Evolutionary conservation across 2,797 vertebrate species (phyloP).

Genomic region (Rhadinocentrus ornatus): DNA sequence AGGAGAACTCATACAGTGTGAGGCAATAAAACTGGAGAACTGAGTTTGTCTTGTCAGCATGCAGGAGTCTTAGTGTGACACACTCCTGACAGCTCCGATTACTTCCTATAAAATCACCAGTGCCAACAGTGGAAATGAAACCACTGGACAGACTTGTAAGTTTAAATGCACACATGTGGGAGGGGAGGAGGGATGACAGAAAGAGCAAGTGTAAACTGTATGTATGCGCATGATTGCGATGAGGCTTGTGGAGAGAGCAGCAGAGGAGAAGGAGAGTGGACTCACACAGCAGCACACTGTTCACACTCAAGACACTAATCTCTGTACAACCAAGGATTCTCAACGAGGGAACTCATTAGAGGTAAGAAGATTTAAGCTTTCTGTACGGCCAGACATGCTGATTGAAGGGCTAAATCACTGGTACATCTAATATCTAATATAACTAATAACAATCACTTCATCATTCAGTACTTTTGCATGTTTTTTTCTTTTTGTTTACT

Average conservation of each 20-base stretch:
- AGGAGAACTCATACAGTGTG: background rate
- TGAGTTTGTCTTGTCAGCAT: background rate
- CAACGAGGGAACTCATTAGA: constrained; percentile 13
- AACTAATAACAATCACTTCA: background rate
- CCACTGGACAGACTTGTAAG: constrained; percentile 8
- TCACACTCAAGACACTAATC: constrained; percentile 40
- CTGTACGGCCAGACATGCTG: constrained; percentile 3
- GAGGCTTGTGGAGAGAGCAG: constrained; percentile 44
- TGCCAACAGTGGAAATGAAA: constrained; percentile 8
- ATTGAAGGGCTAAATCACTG: constrained; percentile 2
- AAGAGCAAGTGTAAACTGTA: constrained; percentile 7
- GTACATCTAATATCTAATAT: constrained; percentile 1
- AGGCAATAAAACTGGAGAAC: background rate
- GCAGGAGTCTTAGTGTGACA: background rate
- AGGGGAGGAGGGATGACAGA: constrained; percentile 27
- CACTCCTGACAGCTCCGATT: background rate
- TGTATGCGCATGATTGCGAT: constrained; percentile 31
- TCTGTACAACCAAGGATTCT: constrained; percentile 26
- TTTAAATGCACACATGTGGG: constrained; percentile 20
- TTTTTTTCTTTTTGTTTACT: background rate
- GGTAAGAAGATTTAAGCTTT: constrained; percentile 58
- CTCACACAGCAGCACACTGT: constrained; percentile 38
- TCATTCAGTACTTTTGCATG: background rate
- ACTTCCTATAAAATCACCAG: background rate
- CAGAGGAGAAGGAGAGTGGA: constrained; percentile 51